Evolutionary conservation across 2,888 invertebrate genomes (phyloP), one percentile per base, ranked within the genome.

Genomic region (Melanchra persicariae): DNA sequence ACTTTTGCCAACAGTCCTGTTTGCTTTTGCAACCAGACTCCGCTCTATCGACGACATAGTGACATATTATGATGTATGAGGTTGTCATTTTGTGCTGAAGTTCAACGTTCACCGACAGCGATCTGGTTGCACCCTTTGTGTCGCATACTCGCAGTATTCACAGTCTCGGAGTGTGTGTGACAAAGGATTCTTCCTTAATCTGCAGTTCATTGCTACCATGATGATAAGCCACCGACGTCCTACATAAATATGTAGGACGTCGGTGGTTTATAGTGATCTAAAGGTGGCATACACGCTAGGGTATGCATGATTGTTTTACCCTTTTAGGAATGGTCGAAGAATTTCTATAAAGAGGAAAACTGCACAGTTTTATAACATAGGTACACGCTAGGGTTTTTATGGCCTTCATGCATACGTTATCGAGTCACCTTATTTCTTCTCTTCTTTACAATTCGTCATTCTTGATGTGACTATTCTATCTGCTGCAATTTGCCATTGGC

Each of bases 51-150:
- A 9, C 1, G 19, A 19, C 24, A 19, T 43, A 15, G 40, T 63
- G 75, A 63, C 51, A 26, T 51, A 74, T 51, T 51, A 51, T 63
- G 66, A 65, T 22, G 43, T 45, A 52, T 65, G 51, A 43, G 45
- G 49, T 26, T 17, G 15, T 66, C 17, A 37, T 30, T 76, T 37
- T 30, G 22, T 19, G 19, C 22, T 6, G 15, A 67, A 66, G n/a
- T 51, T 74, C 8, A 22, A 34, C 9, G 24, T 43, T 6, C 43
- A 65, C 65, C 10, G 74, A 51, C 30, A 17, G 24, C 15, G 12
- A 24, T 34, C 5, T 54, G 15, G 43, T 70, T 34, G 17, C 17
- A 8, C n/a, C n/a, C 5, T 43, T 64, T 45, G 51, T 6, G 22
- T 34, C n/a, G 17, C 17, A 34, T n/a, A 24, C 12, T 51, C 22